Conservation (phyloP, 2,888 invertebrate species). For the Clepsis dumicolana region DNA sequence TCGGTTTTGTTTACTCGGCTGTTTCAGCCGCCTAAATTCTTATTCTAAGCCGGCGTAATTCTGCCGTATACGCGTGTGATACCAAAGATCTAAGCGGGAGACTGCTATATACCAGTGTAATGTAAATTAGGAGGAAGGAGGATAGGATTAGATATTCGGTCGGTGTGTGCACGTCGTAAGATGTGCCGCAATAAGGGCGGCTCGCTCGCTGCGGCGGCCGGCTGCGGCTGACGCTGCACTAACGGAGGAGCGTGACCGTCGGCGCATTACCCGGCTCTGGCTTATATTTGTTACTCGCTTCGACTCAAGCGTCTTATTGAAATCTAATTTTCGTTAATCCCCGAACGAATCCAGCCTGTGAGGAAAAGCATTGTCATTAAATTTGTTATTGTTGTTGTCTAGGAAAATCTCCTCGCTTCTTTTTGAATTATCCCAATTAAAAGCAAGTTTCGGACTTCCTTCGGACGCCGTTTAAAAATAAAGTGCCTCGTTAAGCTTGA, state of each 20-base stretch:
- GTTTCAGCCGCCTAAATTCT: not conserved
- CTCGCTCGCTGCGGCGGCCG: conserved; percentile 36
- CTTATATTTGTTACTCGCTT: conserved; percentile 74
- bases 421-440: conserved; percentile 43
- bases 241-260: conserved; percentile 78
- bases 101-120: conserved; percentile 45
- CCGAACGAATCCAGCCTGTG: conserved; percentile 65
- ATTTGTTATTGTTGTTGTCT: conserved; percentile 71
- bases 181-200: conserved; percentile 41
- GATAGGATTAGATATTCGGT: conserved; percentile 49
- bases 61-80: conserved; percentile 8
- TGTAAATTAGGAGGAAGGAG: conserved; percentile 48
- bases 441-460: conserved; percentile 8
- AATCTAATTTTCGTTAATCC: conserved; percentile 85
- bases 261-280: conserved; percentile 72
- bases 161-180: conserved; percentile 44
- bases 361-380: conserved; percentile 62
- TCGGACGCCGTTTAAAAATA: not conserved
- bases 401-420: conserved; percentile 58
- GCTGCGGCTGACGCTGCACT: conserved; percentile 73
- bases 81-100: conserved; percentile 21
- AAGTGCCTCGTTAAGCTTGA: not conserved
- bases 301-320: conserved; percentile 83
- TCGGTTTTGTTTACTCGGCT: not conserved
- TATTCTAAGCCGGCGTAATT: conserved; percentile 1